Evolutionary conservation across 2,797 vertebrate genomes (phyloP), one percentile per base, ranked within the genome.

Genomic region (Florisuga fusca): DNA sequence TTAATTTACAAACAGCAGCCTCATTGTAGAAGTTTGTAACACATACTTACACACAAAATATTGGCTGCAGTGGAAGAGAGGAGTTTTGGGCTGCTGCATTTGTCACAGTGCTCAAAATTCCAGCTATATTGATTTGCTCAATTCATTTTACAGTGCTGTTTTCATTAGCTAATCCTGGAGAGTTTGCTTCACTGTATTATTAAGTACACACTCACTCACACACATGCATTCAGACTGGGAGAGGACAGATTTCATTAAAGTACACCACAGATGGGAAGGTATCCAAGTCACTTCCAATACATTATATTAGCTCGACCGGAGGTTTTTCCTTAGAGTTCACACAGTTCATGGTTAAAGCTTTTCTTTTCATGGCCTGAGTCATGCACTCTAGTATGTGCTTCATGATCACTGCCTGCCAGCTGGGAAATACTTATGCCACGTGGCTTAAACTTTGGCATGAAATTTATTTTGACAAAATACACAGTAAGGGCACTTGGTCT

Each of bases 381-480:
- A 84, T 31, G 7, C 57, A 45, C 76, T 73, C 66, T 57, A 41
- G 19, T 76, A 36, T 71, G 55, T 54, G 15, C 77, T 89, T 84
- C 95, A 80, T 82, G 87, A 93, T 84, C 84, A 31, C 80, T 72
- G 62, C 46, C 77, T 79, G 50, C 72, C 80, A 96, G 75, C 84
- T 74, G 58, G 74, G 71, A 96, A 94, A 76, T 81, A 92, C 71
- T 96, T 94, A 91, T 82, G 48, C 33, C 84, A 84, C 63, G 85
- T 66, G 69, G 71, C 82, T 97, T 94, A 95, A 96, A 97, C 87
- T 58, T 84, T 85, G 17, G 84, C 80, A 93, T 87, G 84, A 96
- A 95, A 92, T 97, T 97, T 96, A 94, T 97, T 95, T 96, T 96
- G 95, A 97, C 95, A 97, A 96, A 97, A 96, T 26, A 93, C 50